These are phyloP conservation scores for Acipenser transmontanus DNA, from an alignment of 2,797 vertebrate genomes.

Conservation along the genomic window DNA sequence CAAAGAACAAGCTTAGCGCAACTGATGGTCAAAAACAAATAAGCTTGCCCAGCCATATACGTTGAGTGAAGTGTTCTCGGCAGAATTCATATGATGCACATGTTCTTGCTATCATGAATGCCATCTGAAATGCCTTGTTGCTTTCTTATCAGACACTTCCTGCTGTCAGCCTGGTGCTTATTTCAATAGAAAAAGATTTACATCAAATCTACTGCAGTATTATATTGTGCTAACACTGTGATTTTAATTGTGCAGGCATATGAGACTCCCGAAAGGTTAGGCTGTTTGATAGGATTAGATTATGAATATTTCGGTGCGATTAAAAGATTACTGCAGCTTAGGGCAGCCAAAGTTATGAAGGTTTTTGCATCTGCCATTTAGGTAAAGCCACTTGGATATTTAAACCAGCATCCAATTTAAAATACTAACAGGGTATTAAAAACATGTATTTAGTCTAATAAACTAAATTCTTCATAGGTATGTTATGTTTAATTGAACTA, in stretches of 20 bases:
- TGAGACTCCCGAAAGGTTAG: conserved; percentile 69
- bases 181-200: conserved; percentile 73
- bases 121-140: conserved; percentile 73
- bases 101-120: conserved; percentile 58
- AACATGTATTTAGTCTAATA: conserved; percentile 10
- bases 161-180: conserved; percentile 65
- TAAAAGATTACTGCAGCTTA: conserved; percentile 51
- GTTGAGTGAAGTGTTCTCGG: conserved; percentile 44
- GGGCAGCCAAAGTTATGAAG: conserved; percentile 38
- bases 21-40: background rate
- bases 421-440: background rate
- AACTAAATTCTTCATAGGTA: conserved; percentile 42
- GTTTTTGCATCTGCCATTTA: conserved; percentile 28
- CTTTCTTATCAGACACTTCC: conserved; percentile 65
- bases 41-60: conserved; percentile 23
- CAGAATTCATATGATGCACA: conserved; percentile 51
- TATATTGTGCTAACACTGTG: conserved; percentile 51
- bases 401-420: conserved; percentile 2
- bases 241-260: conserved; percentile 74
- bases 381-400: conserved; percentile 41
- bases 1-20: conserved; percentile 20
- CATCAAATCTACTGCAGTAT: conserved; percentile 63
- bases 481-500: conserved; percentile 50
- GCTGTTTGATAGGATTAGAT: conserved; percentile 71
- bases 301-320: conserved; percentile 65